Evolutionary conservation across 1,140 invertebrate species (phyloP).

Genomic region (Tetramorium alpestre): DNA sequence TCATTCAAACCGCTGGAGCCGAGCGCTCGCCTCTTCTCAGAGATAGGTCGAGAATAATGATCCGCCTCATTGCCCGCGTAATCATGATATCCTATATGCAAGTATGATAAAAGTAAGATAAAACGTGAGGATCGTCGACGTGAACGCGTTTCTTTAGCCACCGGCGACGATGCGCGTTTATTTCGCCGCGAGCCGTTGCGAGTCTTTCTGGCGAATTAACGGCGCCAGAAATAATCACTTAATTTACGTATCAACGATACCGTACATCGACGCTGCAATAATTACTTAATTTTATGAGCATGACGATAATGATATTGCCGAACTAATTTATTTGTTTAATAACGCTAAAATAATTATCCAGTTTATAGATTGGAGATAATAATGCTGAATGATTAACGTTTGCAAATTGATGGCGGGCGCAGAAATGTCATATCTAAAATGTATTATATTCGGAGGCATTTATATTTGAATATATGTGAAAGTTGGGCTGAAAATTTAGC

Average conservation of each 20-base stretch:
- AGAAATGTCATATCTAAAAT: background rate
- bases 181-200: background rate
- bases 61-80: constrained; percentile 39
- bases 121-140: constrained; percentile 31
- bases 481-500: background rate
- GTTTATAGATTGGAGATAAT: constrained; percentile 24
- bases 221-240: constrained; percentile 34
- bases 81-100: constrained; percentile 36
- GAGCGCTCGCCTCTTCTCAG: background rate
- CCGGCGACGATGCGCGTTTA: constrained; percentile 16
- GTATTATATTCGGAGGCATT: background rate
- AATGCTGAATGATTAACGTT: constrained; percentile 22
- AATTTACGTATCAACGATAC: constrained; percentile 5
- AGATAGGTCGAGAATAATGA: constrained; percentile 46
- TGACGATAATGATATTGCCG: background rate
- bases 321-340: constrained; percentile 17
- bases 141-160: constrained; percentile 9
- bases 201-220: constrained; percentile 4
- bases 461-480: background rate
- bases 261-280: background rate
- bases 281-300: constrained; percentile 22
- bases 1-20: constrained; percentile 8
- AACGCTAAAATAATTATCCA: constrained; percentile 32
- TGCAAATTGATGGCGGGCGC: background rate
- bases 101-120: constrained; percentile 50